Base-by-base conservation (phyloP, 2,888 invertebrate genomes). In the Baccha elongata region DNA sequence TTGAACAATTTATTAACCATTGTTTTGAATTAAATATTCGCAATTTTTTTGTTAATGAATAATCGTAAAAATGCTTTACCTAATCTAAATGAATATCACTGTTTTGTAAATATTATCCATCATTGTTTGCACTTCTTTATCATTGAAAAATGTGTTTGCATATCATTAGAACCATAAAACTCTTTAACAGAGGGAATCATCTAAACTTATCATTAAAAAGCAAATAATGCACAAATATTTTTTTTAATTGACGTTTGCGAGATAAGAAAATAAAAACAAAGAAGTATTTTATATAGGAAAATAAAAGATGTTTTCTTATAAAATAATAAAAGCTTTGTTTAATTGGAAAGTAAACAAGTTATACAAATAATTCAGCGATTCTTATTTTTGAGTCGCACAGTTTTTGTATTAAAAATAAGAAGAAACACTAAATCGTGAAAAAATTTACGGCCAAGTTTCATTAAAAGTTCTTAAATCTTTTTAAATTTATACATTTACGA, bases 41-140 rank as follows among this genome's bases (percentile, higher is more conserved):
- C n/a, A 53, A 21, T 53, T n/a, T 32, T 35, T 32, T 53, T 11
- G 11, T 6, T n/a, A n/a, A 53, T 19, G n/a, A 35, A 35, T n/a
- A n/a, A 53, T 19, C 15, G 5, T 50, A 53, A 35, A 53, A 7
- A 53, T n/a, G 19, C 53, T 53, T 58, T 58, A 58, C 40, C 58
- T 58, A 26, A 58, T 58, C 58, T 11, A 0, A 23, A 40, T 55
- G 1, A 13, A 26, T 2, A 40, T 40, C 13, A 55, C 37, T 55
- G 53, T 55, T 55, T 40, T 23, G 37, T 4, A 40, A 23, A 55
- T 15, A 55, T 37, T 40, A 4, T 32, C 10, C 32, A 5, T 19
- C 17, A 26, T 19, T 32, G 32, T 32, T 53, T 53, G n/a, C 35
- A 19, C 15, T 50, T 13, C 23, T 15, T 50, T 29, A 50, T 50